Base-by-base conservation (phyloP, 2,888 invertebrate species). In the Ormia ochracea region DNA sequence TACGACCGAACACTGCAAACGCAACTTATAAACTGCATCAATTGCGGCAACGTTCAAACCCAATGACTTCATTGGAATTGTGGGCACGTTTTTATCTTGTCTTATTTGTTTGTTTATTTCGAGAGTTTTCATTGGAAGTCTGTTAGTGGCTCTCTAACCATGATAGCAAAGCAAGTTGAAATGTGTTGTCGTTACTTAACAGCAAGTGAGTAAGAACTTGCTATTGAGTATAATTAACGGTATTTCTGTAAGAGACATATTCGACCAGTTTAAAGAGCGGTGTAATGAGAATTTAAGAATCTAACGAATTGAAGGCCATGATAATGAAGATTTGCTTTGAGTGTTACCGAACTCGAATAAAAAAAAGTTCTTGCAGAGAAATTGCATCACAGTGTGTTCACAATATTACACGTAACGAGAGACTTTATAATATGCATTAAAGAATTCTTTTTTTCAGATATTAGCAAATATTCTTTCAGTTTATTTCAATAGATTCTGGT, bases 1-100 rank as follows among this genome's bases (percentile, higher is more conserved):
- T 82, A 84, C 84, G 52, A 72, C 72, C 82, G 84, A 84, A 82
- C 84, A 84, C 84, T 68, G 75, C 78, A 81, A 78, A 76, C 72
- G 81, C 79, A 81, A 72, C 69, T 72, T 76, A 73, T 72, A 69
- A 80, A 82, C 82, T 82, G 82, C 82, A 79, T 76, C 79, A 70
- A 74, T 48, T 70, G 79, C 69, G 78, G 78, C 78, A 70, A 78
- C 74, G 74, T 78, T 77, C 75, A 58, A 72, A 66, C 70, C 78
- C 76, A 72, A 77, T 75, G 76, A 73, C 79, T 81, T 70, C 76
- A 69, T 73, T 81, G 81, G 76, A 81, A 78, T 50, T 72, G 36
- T 58, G 21, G 14, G 56, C 74, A 74, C 69, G 63, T 74, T 78
- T 75, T 61, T 12, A 50, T 63, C 26, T 33, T 68, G 56, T 38